Conservation (phyloP, 2,888 invertebrate genomes). For the Iphiclides podalirius region DNA sequence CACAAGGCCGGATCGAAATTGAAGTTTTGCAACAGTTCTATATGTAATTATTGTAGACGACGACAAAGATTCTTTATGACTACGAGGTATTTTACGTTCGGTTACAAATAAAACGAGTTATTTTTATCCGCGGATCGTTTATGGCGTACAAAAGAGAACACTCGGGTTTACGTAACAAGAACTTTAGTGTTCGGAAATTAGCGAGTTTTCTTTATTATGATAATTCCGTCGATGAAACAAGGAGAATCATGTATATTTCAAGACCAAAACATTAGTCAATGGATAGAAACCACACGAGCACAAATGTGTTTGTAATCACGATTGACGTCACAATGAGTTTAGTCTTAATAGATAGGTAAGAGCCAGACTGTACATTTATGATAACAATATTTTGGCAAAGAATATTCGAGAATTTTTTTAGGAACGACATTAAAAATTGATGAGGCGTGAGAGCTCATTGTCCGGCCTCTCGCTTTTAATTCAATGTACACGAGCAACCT, state of each 20-base stretch:
- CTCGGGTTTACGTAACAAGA: conserved; percentile 12
- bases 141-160: conserved; percentile 5
- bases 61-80: conserved; percentile 7
- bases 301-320: conserved; percentile 17
- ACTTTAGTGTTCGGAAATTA: conserved; percentile 13
- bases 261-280: conserved; percentile 3
- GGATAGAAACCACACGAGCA: conserved; percentile 5
- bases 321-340: conserved; percentile 28
- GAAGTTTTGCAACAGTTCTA: conserved; percentile 25
- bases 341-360: conserved; percentile 6
- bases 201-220: background rate
- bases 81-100: background rate
- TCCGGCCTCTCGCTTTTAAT: too few species aligned
- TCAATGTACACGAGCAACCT: too few species aligned
- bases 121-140: conserved; percentile 15
- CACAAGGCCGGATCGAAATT: conserved; percentile 42
- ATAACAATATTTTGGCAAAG: too few species aligned
- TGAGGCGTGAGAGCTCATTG: too few species aligned
- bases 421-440: too few species aligned
- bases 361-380: conserved; percentile 5
- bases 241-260: conserved; percentile 1
- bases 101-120: conserved; percentile 7
- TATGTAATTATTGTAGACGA: conserved; percentile 12
- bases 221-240: conserved; percentile 8
- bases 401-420: too few species aligned